These are phyloP conservation scores for Chinchilla lanigera DNA, from an alignment of 2,113 vertebrate species.

Conservation along the genomic window DNA sequence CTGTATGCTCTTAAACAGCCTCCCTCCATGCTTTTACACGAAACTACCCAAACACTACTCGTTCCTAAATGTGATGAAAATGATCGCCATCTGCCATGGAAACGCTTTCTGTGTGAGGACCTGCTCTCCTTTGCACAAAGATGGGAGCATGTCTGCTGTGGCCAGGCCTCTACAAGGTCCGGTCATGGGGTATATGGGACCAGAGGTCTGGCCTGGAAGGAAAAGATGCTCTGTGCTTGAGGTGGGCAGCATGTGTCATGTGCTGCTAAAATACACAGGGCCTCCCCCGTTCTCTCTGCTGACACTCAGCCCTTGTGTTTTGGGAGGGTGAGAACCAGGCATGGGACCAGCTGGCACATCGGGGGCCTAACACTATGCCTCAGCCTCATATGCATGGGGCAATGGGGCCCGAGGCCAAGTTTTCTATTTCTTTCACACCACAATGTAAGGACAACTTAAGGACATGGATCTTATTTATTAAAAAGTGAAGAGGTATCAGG, in stretches of 20 bases:
- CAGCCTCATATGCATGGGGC: rapidly evolving
- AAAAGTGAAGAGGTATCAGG: neutral
- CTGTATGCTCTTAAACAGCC: rapidly evolving
- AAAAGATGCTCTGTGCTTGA: neutral
- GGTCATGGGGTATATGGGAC: neutral
- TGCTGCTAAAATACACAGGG: neutral
- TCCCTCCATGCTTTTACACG: neutral
- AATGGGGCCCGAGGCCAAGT: rapidly evolving
- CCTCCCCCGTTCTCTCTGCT: neutral
- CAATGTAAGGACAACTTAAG: neutral
- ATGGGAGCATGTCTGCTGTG: rapidly evolving
- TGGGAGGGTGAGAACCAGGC: neutral
- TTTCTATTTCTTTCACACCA: neutral
- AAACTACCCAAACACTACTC: neutral
- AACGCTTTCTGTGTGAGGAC: too few relatives aligned
- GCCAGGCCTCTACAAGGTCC: neutral
- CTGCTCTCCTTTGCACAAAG: neutral
- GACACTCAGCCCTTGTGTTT: neutral
- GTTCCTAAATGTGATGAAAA: neutral
- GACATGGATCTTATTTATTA: neutral
- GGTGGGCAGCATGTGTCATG: rapidly evolving
- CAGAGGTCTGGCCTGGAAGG: neutral
- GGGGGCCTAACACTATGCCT: rapidly evolving
- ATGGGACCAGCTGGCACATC: rapidly evolving
- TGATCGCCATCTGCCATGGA: neutral